phyloP scores from a whole-genome alignment of 2,888 invertebrate genomes.

The Eustalomyia histrio region DNA sequence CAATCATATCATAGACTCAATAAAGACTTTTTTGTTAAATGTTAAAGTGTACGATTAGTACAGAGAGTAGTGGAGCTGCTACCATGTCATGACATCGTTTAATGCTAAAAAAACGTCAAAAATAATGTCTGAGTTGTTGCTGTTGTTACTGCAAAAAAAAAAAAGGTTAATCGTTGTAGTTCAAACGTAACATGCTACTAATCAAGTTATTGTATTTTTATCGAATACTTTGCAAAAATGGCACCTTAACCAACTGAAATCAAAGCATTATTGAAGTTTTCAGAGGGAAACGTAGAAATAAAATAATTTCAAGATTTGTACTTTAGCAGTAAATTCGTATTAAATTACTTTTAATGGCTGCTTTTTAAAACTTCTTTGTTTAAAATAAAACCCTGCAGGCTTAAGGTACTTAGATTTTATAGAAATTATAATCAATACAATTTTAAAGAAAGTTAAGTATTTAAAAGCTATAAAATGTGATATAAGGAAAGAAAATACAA shows the following conservation, averaged over 20 bases:
- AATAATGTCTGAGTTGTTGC: constrained; percentile 48
- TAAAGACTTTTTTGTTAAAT: constrained; percentile 58
- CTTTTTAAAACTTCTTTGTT: background rate
- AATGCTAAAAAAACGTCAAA: constrained; percentile 50
- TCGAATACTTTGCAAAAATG: constrained; percentile 34
- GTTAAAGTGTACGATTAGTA: constrained; percentile 47
- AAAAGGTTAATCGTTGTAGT: constrained; percentile 63
- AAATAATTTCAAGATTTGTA: constrained; percentile 9
- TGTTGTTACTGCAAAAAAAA: constrained; percentile 31
- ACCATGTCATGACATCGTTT: constrained; percentile 61
- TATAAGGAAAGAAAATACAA: background rate
- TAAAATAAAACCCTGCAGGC: constrained; percentile 6
- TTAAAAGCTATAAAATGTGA: background rate
- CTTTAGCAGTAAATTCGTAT: constrained; percentile 26
- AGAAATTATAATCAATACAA: constrained; percentile 3
- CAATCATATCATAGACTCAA: constrained; percentile 56
- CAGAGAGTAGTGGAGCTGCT: constrained; percentile 19
- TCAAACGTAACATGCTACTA: constrained; percentile 61
- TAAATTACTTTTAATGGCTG: constrained; percentile 27
- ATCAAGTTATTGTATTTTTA: constrained; percentile 63
- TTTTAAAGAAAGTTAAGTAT: background rate
- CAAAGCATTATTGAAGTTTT: constrained; percentile 46
- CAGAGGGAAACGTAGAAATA: background rate
- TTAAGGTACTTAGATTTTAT: constrained; percentile 6
- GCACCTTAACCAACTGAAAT: constrained; percentile 39